phyloP scores from a whole-genome alignment of 30 jellyfish, hydroid and myxozoan species.

The Aurelia sp. region DNA sequence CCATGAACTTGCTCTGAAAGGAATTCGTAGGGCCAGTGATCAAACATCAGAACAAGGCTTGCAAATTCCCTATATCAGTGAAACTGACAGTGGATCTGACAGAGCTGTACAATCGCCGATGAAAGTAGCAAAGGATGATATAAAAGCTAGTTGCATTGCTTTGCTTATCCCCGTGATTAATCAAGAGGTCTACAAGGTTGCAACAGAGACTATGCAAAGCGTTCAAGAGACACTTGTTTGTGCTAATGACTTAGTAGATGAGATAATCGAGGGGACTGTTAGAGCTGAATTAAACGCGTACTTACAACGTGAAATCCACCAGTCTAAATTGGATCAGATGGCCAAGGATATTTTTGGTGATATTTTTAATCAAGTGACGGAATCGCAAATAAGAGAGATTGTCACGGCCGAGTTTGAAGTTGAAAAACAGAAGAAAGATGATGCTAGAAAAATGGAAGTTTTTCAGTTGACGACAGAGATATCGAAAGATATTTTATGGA shows the following conservation, averaged over 20 bases:
- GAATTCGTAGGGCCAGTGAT: constrained; percentile 27
- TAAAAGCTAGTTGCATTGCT: constrained; percentile 19
- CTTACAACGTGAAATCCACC: constrained; percentile 1
- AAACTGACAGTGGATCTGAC: background rate
- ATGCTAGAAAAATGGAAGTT: constrained; percentile 32
- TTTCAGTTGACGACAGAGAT: constrained; percentile 51
- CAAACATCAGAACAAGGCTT: background rate
- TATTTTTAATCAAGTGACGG: background rate
- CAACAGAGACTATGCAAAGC: constrained; percentile 23
- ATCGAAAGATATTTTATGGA: constrained; percentile 13
- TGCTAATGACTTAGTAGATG: constrained; percentile 17
- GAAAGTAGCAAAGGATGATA: constrained; percentile 31
- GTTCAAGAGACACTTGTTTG: background rate
- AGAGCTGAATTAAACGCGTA: constrained; percentile 5
- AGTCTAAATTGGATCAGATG: background rate
- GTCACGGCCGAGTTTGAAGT: background rate
- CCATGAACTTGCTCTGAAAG: constrained; percentile 73
- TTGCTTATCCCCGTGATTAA: constrained; percentile 14
- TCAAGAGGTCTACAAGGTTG: constrained; percentile 13
- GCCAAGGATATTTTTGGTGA: background rate
- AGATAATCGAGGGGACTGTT: background rate
- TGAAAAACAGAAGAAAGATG: constrained; percentile 5
- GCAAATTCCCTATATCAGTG: background rate
- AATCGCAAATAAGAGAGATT: constrained; percentile 6
- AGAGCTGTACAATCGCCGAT: background rate